Base-by-base conservation (phyloP, 2,888 invertebrate genomes). In the Morpho deidamia region DNA sequence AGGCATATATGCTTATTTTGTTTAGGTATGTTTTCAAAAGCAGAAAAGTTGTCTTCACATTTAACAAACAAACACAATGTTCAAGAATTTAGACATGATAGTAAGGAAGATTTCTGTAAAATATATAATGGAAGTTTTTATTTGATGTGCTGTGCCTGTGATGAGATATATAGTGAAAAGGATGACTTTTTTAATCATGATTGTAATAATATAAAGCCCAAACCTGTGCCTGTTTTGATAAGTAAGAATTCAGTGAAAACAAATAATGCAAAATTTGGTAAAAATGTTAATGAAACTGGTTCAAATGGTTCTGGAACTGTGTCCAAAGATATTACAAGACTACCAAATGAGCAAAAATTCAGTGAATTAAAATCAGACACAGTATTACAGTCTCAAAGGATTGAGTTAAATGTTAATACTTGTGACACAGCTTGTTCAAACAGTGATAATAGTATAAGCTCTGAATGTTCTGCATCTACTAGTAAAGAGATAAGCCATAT, bases 1-100 rank as follows among this genome's bases (percentile, higher is more conserved):
- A 92, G 95, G 51, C 95, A 94, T 72, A 94, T 96, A 66, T 97
- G 96, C 75, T 84, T 96, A 49, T 95, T 94, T 81, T 96, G 96
- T 75, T 90, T 96, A 60, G 95, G 95, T 47, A 94, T 96, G 92
- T 96, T 96, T 83, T 93, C 94, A 35, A 93, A 93, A 67, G 94
- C 95, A 8, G 95, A 95, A 67, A 94, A 95, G 70, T 82, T 97
- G 40, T 93, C 95, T 42, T 88, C 94, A 65, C 96, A 97, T 83
- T 86, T 96, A 61, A 91, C 92, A 59, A 93, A 93, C 60, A 95
- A 95, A 78, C 96, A 97, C 74, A 94, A 93, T 81, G 92, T 95
- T 48, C 92, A 93, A 66, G 94, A 95, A 68, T 92, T 92, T 60
- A 91, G 91, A 61, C 95, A 93, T 75, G 87, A 92, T 40, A 92